phyloP scores from a whole-genome alignment of 2,113 vertebrate species.

The Patagioenas fasciata region DNA sequence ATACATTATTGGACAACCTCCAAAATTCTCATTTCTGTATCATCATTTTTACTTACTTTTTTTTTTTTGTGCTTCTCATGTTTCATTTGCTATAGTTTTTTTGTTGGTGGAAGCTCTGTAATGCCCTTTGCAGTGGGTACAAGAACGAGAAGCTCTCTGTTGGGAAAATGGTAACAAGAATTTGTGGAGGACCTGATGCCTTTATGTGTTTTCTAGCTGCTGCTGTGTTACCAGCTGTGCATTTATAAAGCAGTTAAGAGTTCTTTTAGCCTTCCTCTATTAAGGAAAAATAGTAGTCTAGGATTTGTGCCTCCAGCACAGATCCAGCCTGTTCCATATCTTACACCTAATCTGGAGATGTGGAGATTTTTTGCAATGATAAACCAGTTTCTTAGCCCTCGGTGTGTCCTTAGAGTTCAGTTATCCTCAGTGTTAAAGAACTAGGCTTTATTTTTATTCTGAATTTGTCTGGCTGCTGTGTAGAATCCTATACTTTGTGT shows the following conservation, averaged over 20 bases:
- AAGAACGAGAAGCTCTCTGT: not conserved
- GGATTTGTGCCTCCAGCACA: not conserved
- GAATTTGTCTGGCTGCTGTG: not conserved
- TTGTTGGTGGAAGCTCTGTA: not conserved
- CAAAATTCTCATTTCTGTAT: not conserved
- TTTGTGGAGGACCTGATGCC: not conserved
- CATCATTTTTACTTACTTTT: not conserved
- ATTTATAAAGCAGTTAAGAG: not conserved
- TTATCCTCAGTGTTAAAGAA: not conserved
- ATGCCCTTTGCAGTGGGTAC: not conserved
- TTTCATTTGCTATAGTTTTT: not conserved
- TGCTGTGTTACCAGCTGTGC: not conserved
- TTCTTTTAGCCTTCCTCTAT: not conserved
- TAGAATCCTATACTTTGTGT: not conserved
- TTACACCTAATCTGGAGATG: not conserved
- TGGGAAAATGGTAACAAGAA: not conserved
- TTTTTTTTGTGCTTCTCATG: accelerated
- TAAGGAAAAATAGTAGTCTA: not conserved
- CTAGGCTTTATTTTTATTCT: not conserved
- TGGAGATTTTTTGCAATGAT: not conserved
- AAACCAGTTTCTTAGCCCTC: not conserved
- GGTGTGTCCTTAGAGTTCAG: not conserved
- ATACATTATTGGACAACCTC: not conserved
- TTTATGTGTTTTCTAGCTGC: not conserved
- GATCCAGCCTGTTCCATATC: not conserved